Percentiles rank a stretch among this genome's conserved stretches.
Evolutionary conservation across 2,888 invertebrate genomes (phyloP).

Genomic region (Campoletis raptor): DNA sequence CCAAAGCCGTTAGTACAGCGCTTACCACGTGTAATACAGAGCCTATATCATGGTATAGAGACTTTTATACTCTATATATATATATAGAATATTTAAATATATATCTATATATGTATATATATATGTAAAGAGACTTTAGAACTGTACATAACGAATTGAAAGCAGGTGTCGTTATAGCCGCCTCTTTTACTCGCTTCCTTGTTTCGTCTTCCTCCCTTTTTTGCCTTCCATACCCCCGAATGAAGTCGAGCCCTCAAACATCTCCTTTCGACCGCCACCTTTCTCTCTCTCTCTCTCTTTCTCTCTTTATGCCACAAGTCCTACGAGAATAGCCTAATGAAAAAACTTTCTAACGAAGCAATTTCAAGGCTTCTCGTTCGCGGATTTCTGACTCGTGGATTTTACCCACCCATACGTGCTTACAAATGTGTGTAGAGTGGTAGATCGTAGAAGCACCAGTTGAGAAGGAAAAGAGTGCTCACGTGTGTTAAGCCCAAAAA

Average conservation of each 20-base stretch:
- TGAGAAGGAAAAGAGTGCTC: slow-evolving; percentile 23
- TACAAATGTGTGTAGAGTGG: slow-evolving; percentile 35
- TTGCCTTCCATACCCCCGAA: slow-evolving; percentile 12
- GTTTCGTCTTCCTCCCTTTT: slow-evolving; percentile 48
- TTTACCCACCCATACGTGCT: slow-evolving; percentile 58
- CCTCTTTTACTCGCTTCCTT: slow-evolving; percentile 47
- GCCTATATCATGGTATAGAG: slow-evolving; percentile 7
- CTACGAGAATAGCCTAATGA: slow-evolving; percentile 69
- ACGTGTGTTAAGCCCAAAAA: slow-evolving; percentile 43
- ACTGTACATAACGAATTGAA: slow-evolving; percentile 68
- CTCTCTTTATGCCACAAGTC: slow-evolving; percentile 40
- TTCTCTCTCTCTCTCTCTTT: slow-evolving; percentile 24
- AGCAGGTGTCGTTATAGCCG: slow-evolving; percentile 69
- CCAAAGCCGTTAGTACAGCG: slow-evolving; percentile 60
- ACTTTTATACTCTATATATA: slow-evolving; percentile 29
- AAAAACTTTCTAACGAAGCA: slow-evolving; percentile 71
- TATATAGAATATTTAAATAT: slow-evolving; percentile 25
- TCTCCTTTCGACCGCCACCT: slow-evolving; percentile 32
- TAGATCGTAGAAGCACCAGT: slow-evolving; percentile 10
- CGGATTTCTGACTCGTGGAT: slow-evolving; percentile 68
- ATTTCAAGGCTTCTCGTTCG: slow-evolving; percentile 70
- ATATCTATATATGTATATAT: slow-evolving; percentile 12
- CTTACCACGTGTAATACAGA: slow-evolving; percentile 59
- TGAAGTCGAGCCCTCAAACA: slow-evolving; percentile 38
- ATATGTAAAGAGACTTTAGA: slow-evolving; percentile 51